phyloP scores from a whole-genome alignment of 2,888 invertebrate genomes.

The Nesidiocoris tenuis region DNA sequence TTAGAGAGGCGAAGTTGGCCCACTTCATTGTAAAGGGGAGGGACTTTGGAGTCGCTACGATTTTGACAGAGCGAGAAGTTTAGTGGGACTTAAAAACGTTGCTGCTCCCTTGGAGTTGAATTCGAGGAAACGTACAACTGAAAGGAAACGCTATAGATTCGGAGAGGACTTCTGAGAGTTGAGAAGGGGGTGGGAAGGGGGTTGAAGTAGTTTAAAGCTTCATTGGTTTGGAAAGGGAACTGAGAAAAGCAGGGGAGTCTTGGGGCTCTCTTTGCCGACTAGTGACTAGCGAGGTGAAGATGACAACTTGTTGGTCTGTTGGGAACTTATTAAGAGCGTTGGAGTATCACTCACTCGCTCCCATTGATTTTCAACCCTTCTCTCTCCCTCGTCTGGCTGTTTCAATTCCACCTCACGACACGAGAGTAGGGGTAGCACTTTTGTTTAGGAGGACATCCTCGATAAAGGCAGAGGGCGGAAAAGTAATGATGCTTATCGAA shows the following conservation, averaged over 20 bases:
- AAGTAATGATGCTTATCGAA: background rate
- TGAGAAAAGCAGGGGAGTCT: constrained; percentile 11
- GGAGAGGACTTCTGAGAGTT: background rate
- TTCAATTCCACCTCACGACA: background rate
- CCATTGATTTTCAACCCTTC: constrained; percentile 24
- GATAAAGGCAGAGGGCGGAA: background rate
- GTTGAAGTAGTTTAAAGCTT: constrained; percentile 30
- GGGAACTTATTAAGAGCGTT: constrained; percentile 37
- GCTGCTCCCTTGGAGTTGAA: background rate
- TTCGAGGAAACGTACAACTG: background rate
- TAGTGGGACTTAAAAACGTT: background rate
- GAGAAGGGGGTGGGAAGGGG: too few species aligned
- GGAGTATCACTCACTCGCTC: constrained; percentile 19
- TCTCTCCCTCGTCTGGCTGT: background rate
- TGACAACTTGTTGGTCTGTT: constrained; percentile 40
- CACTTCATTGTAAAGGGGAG: background rate
- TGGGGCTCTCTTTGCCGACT: background rate
- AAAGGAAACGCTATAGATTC: background rate
- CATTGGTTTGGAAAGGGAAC: constrained; percentile 16
- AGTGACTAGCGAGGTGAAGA: constrained; percentile 17
- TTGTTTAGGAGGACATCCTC: background rate
- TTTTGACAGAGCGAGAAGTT: background rate
- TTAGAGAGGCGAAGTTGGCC: background rate
- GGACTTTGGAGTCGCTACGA: background rate
- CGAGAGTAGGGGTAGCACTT: background rate